Evolutionary conservation across 2,888 invertebrate genomes (phyloP), one percentile per base, ranked within the genome.

Genomic region (Caenorhabditis sp.): DNA sequence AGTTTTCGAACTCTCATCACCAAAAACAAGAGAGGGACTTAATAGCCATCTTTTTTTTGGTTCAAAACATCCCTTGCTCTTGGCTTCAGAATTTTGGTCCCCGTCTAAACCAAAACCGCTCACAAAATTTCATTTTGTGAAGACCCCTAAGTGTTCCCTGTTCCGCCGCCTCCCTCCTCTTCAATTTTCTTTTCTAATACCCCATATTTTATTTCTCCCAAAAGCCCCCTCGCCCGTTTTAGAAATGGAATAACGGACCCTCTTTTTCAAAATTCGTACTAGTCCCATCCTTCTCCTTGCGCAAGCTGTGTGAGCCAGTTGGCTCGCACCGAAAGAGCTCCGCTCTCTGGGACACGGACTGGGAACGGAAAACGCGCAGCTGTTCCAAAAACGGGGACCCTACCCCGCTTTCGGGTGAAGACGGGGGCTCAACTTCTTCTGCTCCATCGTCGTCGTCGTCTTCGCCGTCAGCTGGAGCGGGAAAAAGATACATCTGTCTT

Each of bases 251-350:
- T 7, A 16, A 8, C 16, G 24, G 41, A 41, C 22, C 22, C 22
- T 2, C 49, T 26, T 63, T 44, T 63, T 63, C 44, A 63, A 63
- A n/a, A 47, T 63, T 63, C 63, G 44, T 63, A 63, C 63, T 63
- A 63, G 44, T 24, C 12, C 44, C 44, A 8, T 63, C 8, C 38
- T 59, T 38, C 19, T 44, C n/a, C 61, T 63, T 63, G 63, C 63
- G 63, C 63, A 63, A 63, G 63, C 63, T 63, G 63, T n/a, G n/a
- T 63, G 63, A 63, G 63, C 63, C 63, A 63, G 24, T 16, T 63
- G 63, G 63, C 63, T 44, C 26, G 24, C 63, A 24, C 2, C 6
- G 22, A 38, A 24, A 63, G 19, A 59, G 59, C 58, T 31, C 28
- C 1, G 16, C 38, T 38, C 38, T 38, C 24, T 38, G 6, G 38